Evolutionary conservation across 2,797 vertebrate genomes (phyloP), one percentile per base, ranked within the genome.

Genomic region (Cuculus canorus): DNA sequence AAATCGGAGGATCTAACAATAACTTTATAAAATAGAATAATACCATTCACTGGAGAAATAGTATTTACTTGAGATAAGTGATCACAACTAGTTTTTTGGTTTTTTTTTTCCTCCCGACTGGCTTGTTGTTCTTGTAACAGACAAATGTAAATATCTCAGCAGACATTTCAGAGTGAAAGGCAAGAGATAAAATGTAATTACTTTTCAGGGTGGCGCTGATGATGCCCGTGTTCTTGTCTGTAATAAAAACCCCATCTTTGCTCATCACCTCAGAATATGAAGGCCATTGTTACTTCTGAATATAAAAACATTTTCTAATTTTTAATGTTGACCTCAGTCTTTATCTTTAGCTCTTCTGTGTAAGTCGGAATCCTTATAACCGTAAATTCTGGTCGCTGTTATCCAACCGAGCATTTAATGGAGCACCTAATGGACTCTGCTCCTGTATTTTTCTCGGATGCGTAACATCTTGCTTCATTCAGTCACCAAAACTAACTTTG

Each of bases 381-480:
- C 10, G 2, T 64, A 88, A 93, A 87, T 88, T 94, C 56, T 84
- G 28, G 77, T 92, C 10, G 4, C 93, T 86, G 84, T 79, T 76
- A 86, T 48, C 93, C 88, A 69, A 65, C n/a, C 0, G 92, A 95
- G 97, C 97, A 97, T 97, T 98, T 98, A 98, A 98, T 96, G 88
- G 95, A 97, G 97, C 98, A 99, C 98, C 98, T 99, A 98, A 98
- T 98, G 98, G 97, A 97, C 98, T 98, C 96, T 97, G 95, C 91
- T 97, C 73, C 97, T 97, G 91, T 91, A 71, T 88, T 92, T 97
- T 95, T 86, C 85, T 92, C 90, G 78, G 95, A 95, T 81, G 70
- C 70, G 27, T 93, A 83, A 80, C 97, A 95, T 97, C 97, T 97
- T 97, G 94, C 87, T 98, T 96, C 93, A 82, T 95, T 98, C 97